Evolutionary conservation across 1,140 invertebrate species (phyloP).

Genomic region (Druon quercuslanigerum): DNA sequence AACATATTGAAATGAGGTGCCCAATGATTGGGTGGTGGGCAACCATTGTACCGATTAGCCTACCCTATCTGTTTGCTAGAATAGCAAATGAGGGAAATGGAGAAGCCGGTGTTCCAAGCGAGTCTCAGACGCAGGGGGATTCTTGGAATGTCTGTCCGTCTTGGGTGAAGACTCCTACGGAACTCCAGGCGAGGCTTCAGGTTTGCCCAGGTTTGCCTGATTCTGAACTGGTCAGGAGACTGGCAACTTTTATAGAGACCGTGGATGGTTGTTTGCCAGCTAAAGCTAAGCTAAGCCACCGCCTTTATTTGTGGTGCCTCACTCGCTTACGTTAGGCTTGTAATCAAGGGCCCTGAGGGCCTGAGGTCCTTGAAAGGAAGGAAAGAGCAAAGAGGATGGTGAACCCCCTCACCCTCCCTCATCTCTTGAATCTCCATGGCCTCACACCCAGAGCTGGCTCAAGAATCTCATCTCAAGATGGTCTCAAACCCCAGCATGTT

Average conservation of each 20-base stretch:
- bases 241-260: no score
- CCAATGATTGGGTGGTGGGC: no score
- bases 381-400: not conserved
- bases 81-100: not conserved
- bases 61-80: not conserved
- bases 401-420: constrained; percentile 17
- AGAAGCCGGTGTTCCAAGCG: constrained; percentile 3
- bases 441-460: not conserved
- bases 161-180: constrained; percentile 64
- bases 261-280: constrained; percentile 39
- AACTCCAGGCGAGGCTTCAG: constrained; percentile 50
- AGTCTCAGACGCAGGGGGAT: constrained; percentile 47
- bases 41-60: no score
- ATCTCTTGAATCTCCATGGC: constrained; percentile 8
- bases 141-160: constrained; percentile 65
- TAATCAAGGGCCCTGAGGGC: constrained; percentile 9
- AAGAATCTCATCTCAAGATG: not conserved
- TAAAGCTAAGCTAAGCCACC: constrained; percentile 42
- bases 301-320: constrained; percentile 39
- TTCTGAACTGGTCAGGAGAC: constrained; percentile 17
- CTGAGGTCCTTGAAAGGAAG: constrained; percentile 3
- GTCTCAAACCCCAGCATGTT: constrained; percentile 31
- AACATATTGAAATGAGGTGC: no score
- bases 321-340: constrained; percentile 22
- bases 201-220: constrained; percentile 44